Conservation (phyloP, 1,140 invertebrate genomes). For the Chironomus tepperi region DNA sequence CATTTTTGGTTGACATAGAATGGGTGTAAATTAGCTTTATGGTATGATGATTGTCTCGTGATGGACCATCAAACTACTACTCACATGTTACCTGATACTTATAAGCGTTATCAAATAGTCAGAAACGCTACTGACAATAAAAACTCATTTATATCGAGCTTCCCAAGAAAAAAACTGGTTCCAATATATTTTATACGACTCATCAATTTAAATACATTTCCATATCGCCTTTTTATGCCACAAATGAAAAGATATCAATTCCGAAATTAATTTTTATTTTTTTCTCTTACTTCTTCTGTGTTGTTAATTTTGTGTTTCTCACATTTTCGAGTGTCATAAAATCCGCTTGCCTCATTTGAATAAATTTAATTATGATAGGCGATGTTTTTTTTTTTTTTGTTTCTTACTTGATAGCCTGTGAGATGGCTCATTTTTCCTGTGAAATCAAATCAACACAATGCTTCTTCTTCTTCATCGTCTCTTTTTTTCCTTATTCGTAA, state of each 20-base stretch:
- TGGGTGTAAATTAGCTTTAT: conserved; percentile 8
- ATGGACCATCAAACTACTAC: conserved; percentile 7
- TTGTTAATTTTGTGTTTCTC: conserved; percentile 21
- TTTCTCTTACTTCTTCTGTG: neutral
- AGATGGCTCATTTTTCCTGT: neutral
- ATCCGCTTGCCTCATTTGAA: conserved; percentile 16
- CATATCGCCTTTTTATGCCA: conserved; percentile 7
- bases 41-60: neutral
- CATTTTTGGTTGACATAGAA: neutral
- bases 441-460: conserved; percentile 2
- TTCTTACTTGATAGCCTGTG: neutral
- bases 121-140: conserved; percentile 21
- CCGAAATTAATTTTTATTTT: conserved; percentile 22
- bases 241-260: conserved; percentile 19
- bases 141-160: conserved; percentile 9
- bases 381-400: neutral
- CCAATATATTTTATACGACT: neutral
- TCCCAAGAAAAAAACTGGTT: conserved; percentile 5
- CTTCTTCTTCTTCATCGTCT: neutral
- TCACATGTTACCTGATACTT: neutral
- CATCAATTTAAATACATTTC: conserved; percentile 8
- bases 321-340: conserved; percentile 17
- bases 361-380: conserved; percentile 22
- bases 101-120: conserved; percentile 14
- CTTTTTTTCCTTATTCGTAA: neutral